phyloP scores from a whole-genome alignment of 1,140 invertebrate genomes.

The Cardiocondyla obscurior region DNA sequence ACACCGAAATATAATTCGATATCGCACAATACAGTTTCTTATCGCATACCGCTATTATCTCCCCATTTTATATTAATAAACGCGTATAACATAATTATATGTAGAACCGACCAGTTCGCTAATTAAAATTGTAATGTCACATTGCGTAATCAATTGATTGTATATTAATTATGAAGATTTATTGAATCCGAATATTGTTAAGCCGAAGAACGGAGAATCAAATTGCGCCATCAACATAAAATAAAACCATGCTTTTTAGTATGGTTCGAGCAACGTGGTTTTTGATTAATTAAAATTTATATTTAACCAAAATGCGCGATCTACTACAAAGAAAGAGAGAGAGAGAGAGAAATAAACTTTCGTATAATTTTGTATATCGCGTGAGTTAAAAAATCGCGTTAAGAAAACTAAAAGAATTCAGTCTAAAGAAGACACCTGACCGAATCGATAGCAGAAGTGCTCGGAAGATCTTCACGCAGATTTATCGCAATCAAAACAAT shows the following conservation, averaged over 20 bases:
- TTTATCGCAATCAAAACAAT: slow-evolving; percentile 46
- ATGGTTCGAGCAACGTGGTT: background rate
- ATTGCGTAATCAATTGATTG: background rate
- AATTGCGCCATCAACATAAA: background rate
- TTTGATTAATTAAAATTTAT: background rate
- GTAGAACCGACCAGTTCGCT: background rate
- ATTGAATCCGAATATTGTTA: background rate
- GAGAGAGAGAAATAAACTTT: background rate
- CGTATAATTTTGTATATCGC: background rate
- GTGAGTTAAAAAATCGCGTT: background rate
- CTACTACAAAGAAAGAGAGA: background rate
- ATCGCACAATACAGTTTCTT: background rate
- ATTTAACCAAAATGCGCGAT: background rate
- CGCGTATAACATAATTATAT: background rate
- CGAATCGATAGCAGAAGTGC: slow-evolving; percentile 20
- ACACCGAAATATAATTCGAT: background rate
- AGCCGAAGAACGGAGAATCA: background rate
- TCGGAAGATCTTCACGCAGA: background rate
- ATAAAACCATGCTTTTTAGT: too few relatives aligned
- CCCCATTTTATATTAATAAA: background rate
- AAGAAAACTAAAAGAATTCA: background rate
- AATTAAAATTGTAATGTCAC: background rate
- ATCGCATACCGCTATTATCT: background rate
- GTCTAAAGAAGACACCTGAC: background rate
- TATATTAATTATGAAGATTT: background rate